These are phyloP conservation scores for Andrena bucephala DNA, from an alignment of 2,888 invertebrate species.

Conservation along the genomic window DNA sequence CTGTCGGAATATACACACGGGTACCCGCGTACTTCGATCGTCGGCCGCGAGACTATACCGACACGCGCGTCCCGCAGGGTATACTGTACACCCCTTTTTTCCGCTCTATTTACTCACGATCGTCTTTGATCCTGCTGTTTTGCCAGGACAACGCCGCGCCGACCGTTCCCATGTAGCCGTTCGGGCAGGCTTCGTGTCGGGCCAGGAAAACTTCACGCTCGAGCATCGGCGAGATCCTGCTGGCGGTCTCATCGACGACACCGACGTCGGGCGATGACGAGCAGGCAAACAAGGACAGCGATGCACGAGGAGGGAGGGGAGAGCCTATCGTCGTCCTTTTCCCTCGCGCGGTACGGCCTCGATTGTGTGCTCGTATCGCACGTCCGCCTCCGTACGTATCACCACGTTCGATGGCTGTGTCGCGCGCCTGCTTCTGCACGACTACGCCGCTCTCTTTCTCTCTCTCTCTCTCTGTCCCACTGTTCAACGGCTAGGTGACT, in stretches of 20 bases:
- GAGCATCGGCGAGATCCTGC: conserved; percentile 45
- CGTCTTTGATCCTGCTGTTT: conserved; percentile 42
- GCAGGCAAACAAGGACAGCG: conserved; percentile 36
- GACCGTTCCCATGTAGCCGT: conserved; percentile 46
- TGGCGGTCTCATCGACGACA: conserved; percentile 64
- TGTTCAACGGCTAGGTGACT: conserved; percentile 9
- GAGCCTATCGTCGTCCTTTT: conserved; percentile 34
- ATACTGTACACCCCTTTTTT: conserved; percentile 45
- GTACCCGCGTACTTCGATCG: conserved; percentile 63
- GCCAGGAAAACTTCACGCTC: conserved; percentile 44
- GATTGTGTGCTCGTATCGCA: conserved; percentile 51
- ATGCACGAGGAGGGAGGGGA: conserved; percentile 17
- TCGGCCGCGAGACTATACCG: conserved; percentile 46
- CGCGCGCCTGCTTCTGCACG: conserved; percentile 49
- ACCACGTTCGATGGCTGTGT: conserved; percentile 59
- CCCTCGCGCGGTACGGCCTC: conserved; percentile 55
- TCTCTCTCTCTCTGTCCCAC: conserved; percentile 19
- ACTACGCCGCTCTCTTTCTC: conserved; percentile 43
- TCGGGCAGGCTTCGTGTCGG: conserved; percentile 15
- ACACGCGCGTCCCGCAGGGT: conserved; percentile 57
- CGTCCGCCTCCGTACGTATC: conserved; percentile 59
- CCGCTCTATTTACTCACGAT: conserved; percentile 67
- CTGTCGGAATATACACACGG: conserved; percentile 48
- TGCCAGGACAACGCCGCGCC: conserved; percentile 29
- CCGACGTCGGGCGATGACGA: conserved; percentile 25